Conservation (phyloP, 2,797 vertebrate species). For the Ataeniobius toweri region DNA sequence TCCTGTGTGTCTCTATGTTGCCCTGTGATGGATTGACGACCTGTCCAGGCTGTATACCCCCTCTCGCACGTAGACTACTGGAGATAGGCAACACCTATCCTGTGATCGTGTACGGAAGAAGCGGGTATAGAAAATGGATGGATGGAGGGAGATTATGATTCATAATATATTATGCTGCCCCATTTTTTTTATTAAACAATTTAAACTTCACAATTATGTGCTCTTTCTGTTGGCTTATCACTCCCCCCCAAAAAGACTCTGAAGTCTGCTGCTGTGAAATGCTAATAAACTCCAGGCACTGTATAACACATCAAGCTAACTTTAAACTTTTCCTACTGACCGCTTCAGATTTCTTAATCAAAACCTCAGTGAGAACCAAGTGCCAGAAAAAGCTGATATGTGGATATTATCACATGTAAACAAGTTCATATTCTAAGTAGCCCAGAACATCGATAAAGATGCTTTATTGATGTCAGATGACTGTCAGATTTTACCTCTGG, state of each 20-base stretch:
- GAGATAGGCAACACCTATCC: too few relatives aligned
- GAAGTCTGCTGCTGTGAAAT: not conserved
- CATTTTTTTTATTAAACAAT: too few relatives aligned
- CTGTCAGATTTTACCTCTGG: constrained; percentile 12
- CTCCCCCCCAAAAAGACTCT: not conserved
- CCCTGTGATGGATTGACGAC: too few relatives aligned
- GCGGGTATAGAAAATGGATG: too few relatives aligned
- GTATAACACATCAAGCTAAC: not conserved
- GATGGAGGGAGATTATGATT: not conserved
- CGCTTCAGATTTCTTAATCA: constrained; percentile 9
- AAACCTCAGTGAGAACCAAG: not conserved
- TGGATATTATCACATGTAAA: constrained; percentile 12
- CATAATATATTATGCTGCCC: not conserved
- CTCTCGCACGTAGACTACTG: too few relatives aligned
- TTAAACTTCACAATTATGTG: too few relatives aligned
- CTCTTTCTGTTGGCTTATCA: not conserved
- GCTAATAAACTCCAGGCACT: not conserved
- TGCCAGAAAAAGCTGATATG: not conserved
- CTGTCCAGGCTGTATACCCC: too few relatives aligned
- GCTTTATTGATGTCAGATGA: not conserved
- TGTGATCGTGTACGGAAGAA: too few relatives aligned
- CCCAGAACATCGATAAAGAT: constrained; percentile 16
- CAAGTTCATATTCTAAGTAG: constrained; percentile 16
- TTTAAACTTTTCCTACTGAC: constrained; percentile 11
- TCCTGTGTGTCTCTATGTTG: too few relatives aligned